Evolutionary conservation across 2,113 vertebrate genomes (phyloP).

Genomic region (Leucosticte australis): DNA sequence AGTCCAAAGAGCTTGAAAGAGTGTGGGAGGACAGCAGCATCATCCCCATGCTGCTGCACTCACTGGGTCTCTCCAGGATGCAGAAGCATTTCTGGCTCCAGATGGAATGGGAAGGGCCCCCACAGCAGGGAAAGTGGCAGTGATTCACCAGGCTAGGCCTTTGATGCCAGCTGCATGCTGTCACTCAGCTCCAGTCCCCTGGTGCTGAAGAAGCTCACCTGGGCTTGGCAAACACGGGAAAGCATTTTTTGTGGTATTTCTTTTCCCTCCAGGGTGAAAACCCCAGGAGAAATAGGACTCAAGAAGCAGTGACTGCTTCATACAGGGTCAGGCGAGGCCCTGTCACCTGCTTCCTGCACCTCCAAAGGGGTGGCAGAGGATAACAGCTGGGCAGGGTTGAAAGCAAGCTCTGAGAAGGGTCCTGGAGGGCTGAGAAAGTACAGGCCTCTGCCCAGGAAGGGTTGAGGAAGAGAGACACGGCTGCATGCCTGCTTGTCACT

Average conservation of each 20-base stretch:
- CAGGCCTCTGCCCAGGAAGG: background rate
- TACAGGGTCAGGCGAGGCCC: rapidly evolving
- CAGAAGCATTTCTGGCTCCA: background rate
- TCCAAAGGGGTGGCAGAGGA: background rate
- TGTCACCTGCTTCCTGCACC: rapidly evolving
- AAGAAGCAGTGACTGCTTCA: background rate
- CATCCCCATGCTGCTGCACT: background rate
- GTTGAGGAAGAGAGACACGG: background rate
- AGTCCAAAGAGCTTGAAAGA: background rate
- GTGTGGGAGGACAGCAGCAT: background rate
- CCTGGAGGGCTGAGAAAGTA: background rate
- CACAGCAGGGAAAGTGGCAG: rapidly evolving
- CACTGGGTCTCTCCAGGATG: rapidly evolving
- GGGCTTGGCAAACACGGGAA: rapidly evolving
- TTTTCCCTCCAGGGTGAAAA: background rate
- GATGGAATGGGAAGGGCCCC: background rate
- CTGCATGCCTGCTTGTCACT: background rate
- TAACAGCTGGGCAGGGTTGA: background rate
- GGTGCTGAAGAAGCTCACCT: background rate
- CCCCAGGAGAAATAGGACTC: background rate
- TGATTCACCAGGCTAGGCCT: no score
- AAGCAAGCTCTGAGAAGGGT: background rate
- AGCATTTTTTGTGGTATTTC: background rate
- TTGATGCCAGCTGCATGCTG: rapidly evolving
- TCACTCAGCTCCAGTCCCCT: background rate